These are phyloP conservation scores for Scleropages formosus DNA, from an alignment of 2,797 vertebrate genomes.

Conservation along the genomic window DNA sequence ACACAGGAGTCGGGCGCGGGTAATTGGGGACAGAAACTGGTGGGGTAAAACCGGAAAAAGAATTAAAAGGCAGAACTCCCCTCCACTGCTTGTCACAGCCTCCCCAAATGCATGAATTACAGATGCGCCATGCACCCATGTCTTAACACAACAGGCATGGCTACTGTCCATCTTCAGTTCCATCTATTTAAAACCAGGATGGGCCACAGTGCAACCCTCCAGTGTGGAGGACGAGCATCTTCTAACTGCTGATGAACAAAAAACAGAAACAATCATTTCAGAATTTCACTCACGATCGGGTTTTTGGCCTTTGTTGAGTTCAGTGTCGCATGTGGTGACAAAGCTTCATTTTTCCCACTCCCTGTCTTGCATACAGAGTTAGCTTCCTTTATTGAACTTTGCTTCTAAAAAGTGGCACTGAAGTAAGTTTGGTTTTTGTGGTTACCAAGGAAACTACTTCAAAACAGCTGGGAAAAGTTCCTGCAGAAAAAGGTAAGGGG, in stretches of 20 bases:
- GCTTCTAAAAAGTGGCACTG: constrained; percentile 11
- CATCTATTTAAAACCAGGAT: background rate
- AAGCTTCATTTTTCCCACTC: background rate
- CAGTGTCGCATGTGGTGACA: background rate
- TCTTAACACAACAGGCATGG: background rate
- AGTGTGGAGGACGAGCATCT: background rate
- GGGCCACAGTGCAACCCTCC: background rate
- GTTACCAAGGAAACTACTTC: constrained; percentile 28
- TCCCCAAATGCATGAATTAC: background rate
- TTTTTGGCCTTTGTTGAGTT: constrained; percentile 9
- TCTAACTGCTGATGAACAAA: constrained; percentile 15
- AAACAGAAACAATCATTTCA: background rate
- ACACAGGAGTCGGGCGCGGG: constrained; percentile 55
- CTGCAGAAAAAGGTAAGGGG: background rate
- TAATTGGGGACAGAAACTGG: constrained; percentile 77
- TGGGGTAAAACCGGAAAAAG: constrained; percentile 55
- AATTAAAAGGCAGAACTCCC: background rate
- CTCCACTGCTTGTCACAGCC: too few relatives aligned
- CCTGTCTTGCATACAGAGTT: background rate
- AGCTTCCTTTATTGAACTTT: background rate
- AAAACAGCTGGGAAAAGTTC: background rate
- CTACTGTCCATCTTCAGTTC: background rate
- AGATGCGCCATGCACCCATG: too few relatives aligned
- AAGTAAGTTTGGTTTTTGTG: constrained; percentile 20
- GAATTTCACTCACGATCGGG: constrained; percentile 1